These are phyloP conservation scores for Numenius phaeopus DNA, from an alignment of 2,797 vertebrate species.

Conservation along the genomic window DNA sequence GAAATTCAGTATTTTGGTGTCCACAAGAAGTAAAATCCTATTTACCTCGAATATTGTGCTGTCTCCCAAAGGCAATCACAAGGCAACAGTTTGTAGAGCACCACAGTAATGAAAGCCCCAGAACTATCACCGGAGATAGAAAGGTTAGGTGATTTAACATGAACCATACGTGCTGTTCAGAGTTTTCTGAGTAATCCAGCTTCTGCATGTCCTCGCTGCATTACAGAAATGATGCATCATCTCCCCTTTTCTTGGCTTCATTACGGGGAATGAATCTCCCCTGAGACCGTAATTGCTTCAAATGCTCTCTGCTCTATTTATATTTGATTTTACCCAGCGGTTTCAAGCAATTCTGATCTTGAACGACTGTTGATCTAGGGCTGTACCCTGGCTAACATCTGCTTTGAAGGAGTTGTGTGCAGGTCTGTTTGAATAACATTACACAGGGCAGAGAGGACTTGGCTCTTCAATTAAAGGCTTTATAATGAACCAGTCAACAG, in stretches of 20 bases:
- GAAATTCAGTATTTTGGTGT: not conserved
- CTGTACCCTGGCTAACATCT: conserved; percentile 14
- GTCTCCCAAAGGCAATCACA: not conserved
- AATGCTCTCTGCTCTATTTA: conserved; percentile 45
- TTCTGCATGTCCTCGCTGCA: conserved; percentile 22
- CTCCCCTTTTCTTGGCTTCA: not conserved
- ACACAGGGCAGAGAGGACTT: conserved; percentile 6
- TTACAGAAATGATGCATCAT: conserved; percentile 17
- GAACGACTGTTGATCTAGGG: conserved; percentile 36
- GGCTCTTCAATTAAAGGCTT: not conserved
- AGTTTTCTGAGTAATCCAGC: conserved; percentile 23
- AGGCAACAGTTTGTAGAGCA: not conserved
- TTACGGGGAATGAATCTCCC: not conserved
- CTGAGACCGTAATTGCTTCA: not conserved
- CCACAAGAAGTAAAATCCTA: not conserved
- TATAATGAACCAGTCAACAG: not conserved
- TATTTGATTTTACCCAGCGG: conserved; percentile 33
- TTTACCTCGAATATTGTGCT: not conserved
- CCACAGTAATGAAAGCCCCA: not conserved
- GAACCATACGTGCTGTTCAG: not conserved
- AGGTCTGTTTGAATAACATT: conserved; percentile 17
- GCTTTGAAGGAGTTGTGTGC: not conserved
- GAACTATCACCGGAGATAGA: not conserved
- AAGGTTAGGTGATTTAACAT: conserved; percentile 30
- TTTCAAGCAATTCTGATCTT: conserved; percentile 33